Conservation (phyloP, 1,140 invertebrate genomes). For the Hestina assimilis region DNA sequence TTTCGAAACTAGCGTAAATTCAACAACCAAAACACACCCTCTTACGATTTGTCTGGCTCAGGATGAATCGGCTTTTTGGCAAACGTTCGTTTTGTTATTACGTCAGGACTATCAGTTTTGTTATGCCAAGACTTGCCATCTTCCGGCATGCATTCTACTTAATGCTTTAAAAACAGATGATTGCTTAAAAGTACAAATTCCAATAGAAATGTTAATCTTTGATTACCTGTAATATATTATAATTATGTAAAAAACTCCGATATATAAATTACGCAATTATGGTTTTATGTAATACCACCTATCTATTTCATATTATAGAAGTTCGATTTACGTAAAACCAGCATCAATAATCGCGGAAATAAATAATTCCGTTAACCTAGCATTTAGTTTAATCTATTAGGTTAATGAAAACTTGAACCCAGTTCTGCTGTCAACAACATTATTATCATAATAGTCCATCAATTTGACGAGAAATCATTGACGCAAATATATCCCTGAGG, state of each 20-base stretch:
- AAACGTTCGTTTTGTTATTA: conserved; percentile 18
- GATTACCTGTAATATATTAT: neutral
- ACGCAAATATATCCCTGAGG: conserved; percentile 49
- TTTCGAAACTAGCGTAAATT: conserved; percentile 57
- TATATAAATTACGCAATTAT: neutral
- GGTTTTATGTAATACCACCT: neutral
- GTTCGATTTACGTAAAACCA: too few relatives aligned
- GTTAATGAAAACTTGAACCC: conserved; percentile 57
- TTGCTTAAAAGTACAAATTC: too few relatives aligned
- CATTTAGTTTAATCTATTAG: conserved; percentile 36
- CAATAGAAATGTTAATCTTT: neutral
- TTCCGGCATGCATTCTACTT: conserved; percentile 8
- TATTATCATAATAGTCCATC: conserved; percentile 31
- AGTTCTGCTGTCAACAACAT: conserved; percentile 39
- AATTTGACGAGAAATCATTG: conserved; percentile 38
- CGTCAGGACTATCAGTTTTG: conserved; percentile 20
- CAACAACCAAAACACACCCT: conserved; percentile 42
- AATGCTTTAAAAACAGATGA: conserved; percentile 3
- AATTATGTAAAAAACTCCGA: neutral
- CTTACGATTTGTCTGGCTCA: conserved; percentile 30
- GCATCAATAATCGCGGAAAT: conserved; percentile 23
- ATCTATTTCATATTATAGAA: neutral
- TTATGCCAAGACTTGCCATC: conserved; percentile 10
- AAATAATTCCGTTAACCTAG: conserved; percentile 17
- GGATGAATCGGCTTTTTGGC: conserved; percentile 30